These are phyloP conservation scores for Drosophila nigrodunni DNA, from an alignment of 1,140 invertebrate genomes.

Conservation along the genomic window DNA sequence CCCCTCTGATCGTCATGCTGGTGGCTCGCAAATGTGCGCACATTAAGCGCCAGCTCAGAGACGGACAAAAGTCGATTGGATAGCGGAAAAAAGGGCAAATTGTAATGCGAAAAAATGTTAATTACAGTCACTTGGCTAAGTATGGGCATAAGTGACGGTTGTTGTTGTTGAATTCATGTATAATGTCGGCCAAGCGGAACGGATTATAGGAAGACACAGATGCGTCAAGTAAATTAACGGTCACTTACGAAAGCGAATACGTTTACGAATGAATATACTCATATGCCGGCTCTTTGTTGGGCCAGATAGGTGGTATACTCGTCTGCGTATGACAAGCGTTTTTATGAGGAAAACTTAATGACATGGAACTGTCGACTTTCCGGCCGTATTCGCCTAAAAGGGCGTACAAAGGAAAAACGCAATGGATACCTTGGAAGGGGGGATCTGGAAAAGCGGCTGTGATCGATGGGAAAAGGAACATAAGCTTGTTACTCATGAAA, in stretches of 20 bases:
- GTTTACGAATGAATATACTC: conserved; percentile 12
- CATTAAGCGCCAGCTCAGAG: conserved; percentile 66
- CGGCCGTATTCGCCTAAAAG: conserved; percentile 21
- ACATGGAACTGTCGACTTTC: conserved; percentile 51
- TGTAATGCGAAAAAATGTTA: conserved; percentile 81
- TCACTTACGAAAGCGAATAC: conserved; percentile 56
- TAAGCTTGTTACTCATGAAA: conserved; percentile 68
- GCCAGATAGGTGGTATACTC: conserved; percentile 26
- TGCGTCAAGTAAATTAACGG: conserved; percentile 66
- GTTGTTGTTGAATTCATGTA: conserved; percentile 67
- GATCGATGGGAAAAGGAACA: conserved; percentile 51
- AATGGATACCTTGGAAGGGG: neutral
- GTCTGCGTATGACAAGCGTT: conserved; percentile 58
- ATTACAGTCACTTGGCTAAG: conserved; percentile 66
- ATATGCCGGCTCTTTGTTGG: conserved; percentile 54
- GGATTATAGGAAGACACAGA: conserved; percentile 69
- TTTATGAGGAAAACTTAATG: conserved; percentile 67
- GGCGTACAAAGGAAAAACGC: conserved; percentile 23
- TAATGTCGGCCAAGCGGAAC: conserved; percentile 69
- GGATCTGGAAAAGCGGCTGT: conserved; percentile 8
- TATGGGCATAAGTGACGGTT: neutral
- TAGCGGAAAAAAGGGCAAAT: conserved; percentile 71
- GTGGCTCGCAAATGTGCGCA: conserved; percentile 63
- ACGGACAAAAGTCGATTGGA: conserved; percentile 27
- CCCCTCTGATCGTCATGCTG: conserved; percentile 12